These are phyloP conservation scores for Oxytorus armatus DNA, from an alignment of 2,888 invertebrate genomes.

Conservation along the genomic window DNA sequence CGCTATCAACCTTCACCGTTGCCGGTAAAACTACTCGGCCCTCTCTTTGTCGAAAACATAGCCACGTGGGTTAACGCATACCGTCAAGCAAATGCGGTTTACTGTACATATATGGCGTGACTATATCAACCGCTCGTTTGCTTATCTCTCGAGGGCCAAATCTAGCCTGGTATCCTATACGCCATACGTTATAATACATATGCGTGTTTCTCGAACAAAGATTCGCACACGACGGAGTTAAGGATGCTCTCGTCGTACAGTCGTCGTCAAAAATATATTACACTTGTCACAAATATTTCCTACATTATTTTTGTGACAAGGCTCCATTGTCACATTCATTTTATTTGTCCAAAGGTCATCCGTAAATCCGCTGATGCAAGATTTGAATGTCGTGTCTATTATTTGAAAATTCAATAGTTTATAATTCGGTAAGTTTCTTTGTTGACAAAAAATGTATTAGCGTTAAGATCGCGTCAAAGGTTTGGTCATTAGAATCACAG, in stretches of 20 bases:
- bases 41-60: slow-evolving; percentile 17
- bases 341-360: too few relatives aligned
- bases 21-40: slow-evolving; percentile 22
- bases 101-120: slow-evolving; percentile 41
- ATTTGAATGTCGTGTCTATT: too few relatives aligned
- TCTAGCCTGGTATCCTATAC: slow-evolving; percentile 53
- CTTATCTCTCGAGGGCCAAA: slow-evolving; percentile 60
- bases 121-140: slow-evolving; percentile 62
- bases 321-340: too few relatives aligned
- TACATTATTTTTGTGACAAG: too few relatives aligned
- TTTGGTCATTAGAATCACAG: too few relatives aligned
- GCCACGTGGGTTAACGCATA: neutral
- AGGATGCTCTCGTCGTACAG: neutral
- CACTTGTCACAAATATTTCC: neutral
- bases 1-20: slow-evolving; percentile 25
- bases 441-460: too few relatives aligned
- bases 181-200: slow-evolving; percentile 50
- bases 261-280: neutral
- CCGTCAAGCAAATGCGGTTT: slow-evolving; percentile 7
- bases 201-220: slow-evolving; percentile 31
- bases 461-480: too few relatives aligned
- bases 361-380: too few relatives aligned
- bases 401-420: too few relatives aligned
- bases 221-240: neutral
- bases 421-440: too few relatives aligned